Evolutionary conservation across 2,113 vertebrate species (phyloP).

Genomic region (Indicator maculatus): DNA sequence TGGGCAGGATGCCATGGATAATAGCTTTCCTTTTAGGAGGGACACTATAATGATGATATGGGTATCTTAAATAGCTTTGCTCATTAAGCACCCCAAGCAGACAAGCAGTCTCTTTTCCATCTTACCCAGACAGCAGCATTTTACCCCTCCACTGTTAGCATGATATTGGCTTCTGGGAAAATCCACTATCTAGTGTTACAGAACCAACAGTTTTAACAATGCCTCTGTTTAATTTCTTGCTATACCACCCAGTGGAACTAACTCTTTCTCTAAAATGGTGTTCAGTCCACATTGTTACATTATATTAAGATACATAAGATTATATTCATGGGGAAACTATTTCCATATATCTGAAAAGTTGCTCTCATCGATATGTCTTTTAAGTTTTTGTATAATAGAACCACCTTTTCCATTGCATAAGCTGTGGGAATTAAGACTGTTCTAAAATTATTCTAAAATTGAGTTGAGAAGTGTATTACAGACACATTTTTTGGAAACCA

Average conservation of each 20-base stretch:
- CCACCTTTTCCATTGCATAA: background rate
- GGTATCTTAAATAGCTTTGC: background rate
- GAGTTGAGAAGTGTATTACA: no score
- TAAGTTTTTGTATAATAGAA: background rate
- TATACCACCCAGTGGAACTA: background rate
- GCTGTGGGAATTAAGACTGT: background rate
- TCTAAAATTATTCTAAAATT: background rate
- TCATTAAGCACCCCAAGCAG: slow-evolving; percentile 5
- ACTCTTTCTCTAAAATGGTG: background rate
- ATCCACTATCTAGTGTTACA: background rate
- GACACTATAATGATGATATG: background rate
- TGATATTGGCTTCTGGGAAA: background rate
- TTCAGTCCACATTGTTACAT: background rate
- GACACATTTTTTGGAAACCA: no score
- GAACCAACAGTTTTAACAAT: background rate
- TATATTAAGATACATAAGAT: background rate
- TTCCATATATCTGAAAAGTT: background rate
- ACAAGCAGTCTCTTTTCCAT: background rate
- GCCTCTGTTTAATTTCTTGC: background rate
- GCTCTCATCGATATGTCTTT: background rate
- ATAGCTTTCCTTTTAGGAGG: slow-evolving; percentile 15
- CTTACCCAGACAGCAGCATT: background rate
- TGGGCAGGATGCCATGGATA: slow-evolving; percentile 24
- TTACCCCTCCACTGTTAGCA: background rate
- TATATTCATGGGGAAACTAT: background rate